These are phyloP conservation scores for Microplitis demolitor DNA, from an alignment of 1,140 invertebrate genomes.

Conservation along the genomic window DNA sequence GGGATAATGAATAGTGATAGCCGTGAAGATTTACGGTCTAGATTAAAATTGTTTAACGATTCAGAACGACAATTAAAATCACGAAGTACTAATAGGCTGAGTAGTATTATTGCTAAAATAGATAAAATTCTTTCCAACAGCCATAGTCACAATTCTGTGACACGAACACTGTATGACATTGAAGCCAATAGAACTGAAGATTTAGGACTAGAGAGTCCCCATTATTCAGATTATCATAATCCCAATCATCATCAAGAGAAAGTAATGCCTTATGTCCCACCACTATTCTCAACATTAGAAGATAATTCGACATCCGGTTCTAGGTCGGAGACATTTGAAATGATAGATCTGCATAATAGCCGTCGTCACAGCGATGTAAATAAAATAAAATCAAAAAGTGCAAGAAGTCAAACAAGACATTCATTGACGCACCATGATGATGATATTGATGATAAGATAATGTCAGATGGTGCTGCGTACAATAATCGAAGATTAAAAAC, in stretches of 20 bases:
- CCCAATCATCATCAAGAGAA: neutral
- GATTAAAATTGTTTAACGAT: conserved; percentile 39
- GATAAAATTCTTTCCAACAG: conserved; percentile 52
- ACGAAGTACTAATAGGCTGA: conserved; percentile 45
- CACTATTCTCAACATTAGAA: conserved; percentile 8
- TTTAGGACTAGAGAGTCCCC: neutral
- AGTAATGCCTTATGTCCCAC: conserved; percentile 6
- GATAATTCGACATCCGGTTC: conserved; percentile 6
- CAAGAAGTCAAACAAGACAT: conserved; percentile 16
- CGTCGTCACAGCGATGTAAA: neutral
- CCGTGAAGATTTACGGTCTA: conserved; percentile 31
- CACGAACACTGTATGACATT: conserved; percentile 43
- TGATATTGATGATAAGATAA: conserved; percentile 29
- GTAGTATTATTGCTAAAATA: conserved; percentile 56
- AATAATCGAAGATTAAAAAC: neutral
- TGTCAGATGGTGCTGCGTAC: conserved; percentile 35
- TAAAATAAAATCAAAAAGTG: conserved; percentile 30
- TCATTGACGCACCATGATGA: neutral
- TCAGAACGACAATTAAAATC: conserved; percentile 41
- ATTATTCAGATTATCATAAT: neutral
- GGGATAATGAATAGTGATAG: conserved; percentile 19
- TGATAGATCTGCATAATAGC: neutral
- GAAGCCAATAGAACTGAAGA: conserved; percentile 31
- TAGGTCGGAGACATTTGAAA: conserved; percentile 13
- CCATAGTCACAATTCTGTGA: conserved; percentile 23